phyloP scores from a whole-genome alignment of 1,140 invertebrate species.

The Temnothorax longispinosus region DNA sequence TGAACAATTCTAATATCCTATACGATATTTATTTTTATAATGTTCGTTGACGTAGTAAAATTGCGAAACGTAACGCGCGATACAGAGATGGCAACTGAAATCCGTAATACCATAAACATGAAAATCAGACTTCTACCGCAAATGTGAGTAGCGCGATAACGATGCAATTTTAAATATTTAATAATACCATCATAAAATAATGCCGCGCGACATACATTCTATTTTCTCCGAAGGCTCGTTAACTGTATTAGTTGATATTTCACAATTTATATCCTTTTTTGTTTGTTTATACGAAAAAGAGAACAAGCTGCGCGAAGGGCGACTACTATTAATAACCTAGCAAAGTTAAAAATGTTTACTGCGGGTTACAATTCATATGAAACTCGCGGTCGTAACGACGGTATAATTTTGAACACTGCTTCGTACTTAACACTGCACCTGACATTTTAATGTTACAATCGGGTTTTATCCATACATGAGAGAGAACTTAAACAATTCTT shows the following conservation, averaged over 20 bases:
- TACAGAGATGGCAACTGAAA: background rate
- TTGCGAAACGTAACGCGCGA: conserved; percentile 9
- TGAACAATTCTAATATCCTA: conserved; percentile 51
- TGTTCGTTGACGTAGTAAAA: conserved; percentile 3
- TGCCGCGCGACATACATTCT: conserved; percentile 16
- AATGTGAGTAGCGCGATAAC: conserved; percentile 37
- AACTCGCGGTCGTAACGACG: conserved; percentile 80
- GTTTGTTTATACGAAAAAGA: conserved; percentile 40
- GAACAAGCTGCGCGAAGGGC: conserved; percentile 6
- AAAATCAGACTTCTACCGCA: conserved; percentile 30
- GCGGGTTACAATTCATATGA: conserved; percentile 82
- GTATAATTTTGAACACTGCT: conserved; percentile 66
- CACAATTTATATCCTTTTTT: conserved; percentile 49
- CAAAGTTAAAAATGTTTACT: conserved; percentile 85
- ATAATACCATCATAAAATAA: conserved; percentile 52
- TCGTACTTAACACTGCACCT: conserved; percentile 54
- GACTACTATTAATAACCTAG: conserved; percentile 84
- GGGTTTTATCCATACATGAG: background rate
- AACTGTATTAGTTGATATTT: conserved; percentile 46
- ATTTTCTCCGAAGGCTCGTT: conserved; percentile 42
- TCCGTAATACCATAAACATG: conserved; percentile 36
- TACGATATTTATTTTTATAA: conserved; percentile 53
- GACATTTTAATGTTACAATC: conserved; percentile 41
- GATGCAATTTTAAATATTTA: conserved; percentile 51
- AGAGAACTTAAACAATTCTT: conserved; percentile 43